Percentiles rank a stretch among this genome's conserved stretches.
Conservation (phyloP, 2,797 vertebrate species). For the Cryptoprocta ferox region DNA sequence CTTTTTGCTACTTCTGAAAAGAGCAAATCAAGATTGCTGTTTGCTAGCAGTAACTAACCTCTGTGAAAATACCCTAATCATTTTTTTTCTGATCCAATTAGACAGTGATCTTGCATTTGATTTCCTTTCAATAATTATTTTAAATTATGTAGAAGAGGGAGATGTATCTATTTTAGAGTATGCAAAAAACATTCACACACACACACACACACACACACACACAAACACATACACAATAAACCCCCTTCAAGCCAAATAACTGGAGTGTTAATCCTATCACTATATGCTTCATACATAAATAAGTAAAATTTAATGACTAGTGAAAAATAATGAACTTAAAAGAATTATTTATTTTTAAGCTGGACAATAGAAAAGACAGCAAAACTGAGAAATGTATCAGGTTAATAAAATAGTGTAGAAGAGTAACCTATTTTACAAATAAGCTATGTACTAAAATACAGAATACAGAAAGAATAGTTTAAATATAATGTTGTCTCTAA, state of each 20-base stretch:
- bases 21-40: neutral
- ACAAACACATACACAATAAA: neutral
- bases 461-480: neutral
- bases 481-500: neutral
- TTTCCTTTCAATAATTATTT: neutral
- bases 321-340: conserved; percentile 22
- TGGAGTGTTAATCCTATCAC: neutral
- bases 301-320: conserved; percentile 1
- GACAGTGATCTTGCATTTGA: neutral
- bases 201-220: neutral
- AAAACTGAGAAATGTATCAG: conserved; percentile 26
- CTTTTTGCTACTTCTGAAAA: neutral
- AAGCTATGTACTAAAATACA: neutral
- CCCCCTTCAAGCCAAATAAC: neutral
- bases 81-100: conserved; percentile 38
- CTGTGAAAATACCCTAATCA: neutral
- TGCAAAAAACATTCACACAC: neutral
- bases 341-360: conserved; percentile 27
- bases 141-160: neutral
- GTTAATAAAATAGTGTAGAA: neutral
- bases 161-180: neutral
- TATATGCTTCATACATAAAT: neutral
- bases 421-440: neutral
- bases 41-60: neutral
- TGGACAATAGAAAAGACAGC: neutral